These are phyloP conservation scores for Aphrophora alni DNA, from an alignment of 2,888 invertebrate species.

Conservation along the genomic window DNA sequence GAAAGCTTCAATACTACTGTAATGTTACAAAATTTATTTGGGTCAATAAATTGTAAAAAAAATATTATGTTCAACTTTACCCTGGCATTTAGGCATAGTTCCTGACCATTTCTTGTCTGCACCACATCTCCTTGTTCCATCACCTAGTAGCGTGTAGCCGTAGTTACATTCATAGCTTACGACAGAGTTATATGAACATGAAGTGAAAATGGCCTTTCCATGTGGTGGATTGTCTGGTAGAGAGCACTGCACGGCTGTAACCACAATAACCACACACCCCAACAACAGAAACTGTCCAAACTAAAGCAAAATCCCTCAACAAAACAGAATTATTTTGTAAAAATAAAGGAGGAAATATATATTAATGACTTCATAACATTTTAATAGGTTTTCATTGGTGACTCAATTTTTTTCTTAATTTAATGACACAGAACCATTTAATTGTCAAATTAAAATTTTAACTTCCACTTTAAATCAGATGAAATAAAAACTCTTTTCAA, in stretches of 20 bases:
- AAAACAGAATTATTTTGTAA: no score
- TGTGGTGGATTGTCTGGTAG: slow-evolving; percentile 90
- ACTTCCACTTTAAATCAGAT: no score
- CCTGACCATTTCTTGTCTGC: slow-evolving; percentile 97
- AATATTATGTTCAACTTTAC: slow-evolving; percentile 59
- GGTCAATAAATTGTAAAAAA: neutral
- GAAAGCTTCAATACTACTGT: slow-evolving; percentile 2
- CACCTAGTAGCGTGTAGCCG: slow-evolving; percentile 90
- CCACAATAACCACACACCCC: slow-evolving; percentile 58
- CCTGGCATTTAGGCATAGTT: slow-evolving; percentile 89
- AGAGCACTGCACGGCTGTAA: slow-evolving; percentile 93
- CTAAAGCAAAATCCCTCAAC: neutral
- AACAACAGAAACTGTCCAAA: slow-evolving; percentile 42
- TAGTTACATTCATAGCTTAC: slow-evolving; percentile 96
- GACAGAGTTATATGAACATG: slow-evolving; percentile 92
- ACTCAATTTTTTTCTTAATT: no score
- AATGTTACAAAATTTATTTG: neutral
- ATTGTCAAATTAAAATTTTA: no score
- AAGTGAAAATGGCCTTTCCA: slow-evolving; percentile 91
- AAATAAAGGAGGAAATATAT: no score
- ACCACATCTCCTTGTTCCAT: slow-evolving; percentile 88
- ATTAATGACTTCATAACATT: no score
- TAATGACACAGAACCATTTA: no score
- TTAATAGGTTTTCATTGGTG: no score
- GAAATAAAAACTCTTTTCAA: no score